These are phyloP conservation scores for Heliconius melpomene DNA, from an alignment of 1,140 invertebrate species.

Conservation along the genomic window DNA sequence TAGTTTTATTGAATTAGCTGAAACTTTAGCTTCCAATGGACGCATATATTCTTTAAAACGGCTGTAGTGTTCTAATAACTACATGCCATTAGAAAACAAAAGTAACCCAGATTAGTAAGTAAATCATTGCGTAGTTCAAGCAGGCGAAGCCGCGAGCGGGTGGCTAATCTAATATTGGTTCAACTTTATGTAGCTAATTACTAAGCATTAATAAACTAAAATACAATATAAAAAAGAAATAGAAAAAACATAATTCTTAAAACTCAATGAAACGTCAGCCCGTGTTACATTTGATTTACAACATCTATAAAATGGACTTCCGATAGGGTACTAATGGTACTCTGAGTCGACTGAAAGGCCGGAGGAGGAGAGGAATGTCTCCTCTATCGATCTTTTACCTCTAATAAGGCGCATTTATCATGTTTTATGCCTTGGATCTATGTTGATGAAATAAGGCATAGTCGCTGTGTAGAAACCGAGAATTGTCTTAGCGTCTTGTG, in stretches of 20 bases:
- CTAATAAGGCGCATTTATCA: neutral
- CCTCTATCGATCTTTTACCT: neutral
- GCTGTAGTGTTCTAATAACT: too few species aligned
- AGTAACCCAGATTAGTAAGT: too few species aligned
- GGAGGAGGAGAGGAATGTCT: neutral
- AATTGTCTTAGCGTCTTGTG: neutral
- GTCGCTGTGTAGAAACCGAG: neutral
- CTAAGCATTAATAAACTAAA: neutral
- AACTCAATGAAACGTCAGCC: neutral
- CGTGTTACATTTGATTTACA: constrained; percentile 4
- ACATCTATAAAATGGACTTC: constrained; percentile 7
- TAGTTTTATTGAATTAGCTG: too few species aligned
- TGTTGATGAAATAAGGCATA: neutral
- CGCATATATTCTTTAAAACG: too few species aligned
- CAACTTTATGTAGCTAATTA: too few species aligned
- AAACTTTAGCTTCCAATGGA: too few species aligned
- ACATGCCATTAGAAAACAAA: too few species aligned
- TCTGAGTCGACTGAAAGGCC: neutral
- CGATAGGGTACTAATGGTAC: neutral
- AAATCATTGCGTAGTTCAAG: fast-evolving
- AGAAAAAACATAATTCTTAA: neutral
- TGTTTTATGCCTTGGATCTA: neutral
- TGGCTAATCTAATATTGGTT: too few species aligned
- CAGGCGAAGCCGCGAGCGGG: too few species aligned
- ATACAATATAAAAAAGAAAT: neutral